Evolutionary conservation across 1,140 invertebrate species (phyloP).

Genomic region (Trichonephila clavipes): DNA sequence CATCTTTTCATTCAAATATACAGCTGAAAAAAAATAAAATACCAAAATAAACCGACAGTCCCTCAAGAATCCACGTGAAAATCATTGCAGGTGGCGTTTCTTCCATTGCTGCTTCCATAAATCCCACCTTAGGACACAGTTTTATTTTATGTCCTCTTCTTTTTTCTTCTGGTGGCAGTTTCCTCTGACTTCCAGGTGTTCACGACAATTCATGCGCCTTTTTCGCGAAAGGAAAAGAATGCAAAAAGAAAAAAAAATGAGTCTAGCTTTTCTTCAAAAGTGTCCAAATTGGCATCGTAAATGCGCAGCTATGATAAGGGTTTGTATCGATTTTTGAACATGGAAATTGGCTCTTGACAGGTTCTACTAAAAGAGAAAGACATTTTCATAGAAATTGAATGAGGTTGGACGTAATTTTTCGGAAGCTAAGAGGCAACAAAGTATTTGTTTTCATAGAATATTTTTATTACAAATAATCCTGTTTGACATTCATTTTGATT

Average conservation of each 20-base stretch:
- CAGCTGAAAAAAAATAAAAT: not conserved
- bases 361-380: not conserved
- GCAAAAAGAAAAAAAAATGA: not conserved
- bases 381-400: too few relatives aligned
- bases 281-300: slow-evolving; percentile 14
- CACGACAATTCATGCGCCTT: not conserved
- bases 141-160: not conserved
- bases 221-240: not conserved
- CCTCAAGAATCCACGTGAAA: not conserved
- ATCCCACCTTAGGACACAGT: not conserved
- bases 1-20: not conserved
- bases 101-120: not conserved
- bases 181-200: slow-evolving; percentile 7
- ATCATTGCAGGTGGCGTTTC: slow-evolving; percentile 25
- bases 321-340: not conserved
- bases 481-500: too few relatives aligned
- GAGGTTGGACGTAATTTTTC: too few relatives aligned
- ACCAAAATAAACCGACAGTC: not conserved
- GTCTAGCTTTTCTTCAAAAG: not conserved
- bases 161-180: slow-evolving; percentile 22
- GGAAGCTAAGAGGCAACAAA: too few relatives aligned
- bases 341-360: not conserved
- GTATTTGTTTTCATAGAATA: too few relatives aligned
- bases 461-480: too few relatives aligned
- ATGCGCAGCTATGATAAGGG: not conserved